phyloP scores from a whole-genome alignment of 2,113 vertebrate genomes.

The Brienomyrus brachyistius region DNA sequence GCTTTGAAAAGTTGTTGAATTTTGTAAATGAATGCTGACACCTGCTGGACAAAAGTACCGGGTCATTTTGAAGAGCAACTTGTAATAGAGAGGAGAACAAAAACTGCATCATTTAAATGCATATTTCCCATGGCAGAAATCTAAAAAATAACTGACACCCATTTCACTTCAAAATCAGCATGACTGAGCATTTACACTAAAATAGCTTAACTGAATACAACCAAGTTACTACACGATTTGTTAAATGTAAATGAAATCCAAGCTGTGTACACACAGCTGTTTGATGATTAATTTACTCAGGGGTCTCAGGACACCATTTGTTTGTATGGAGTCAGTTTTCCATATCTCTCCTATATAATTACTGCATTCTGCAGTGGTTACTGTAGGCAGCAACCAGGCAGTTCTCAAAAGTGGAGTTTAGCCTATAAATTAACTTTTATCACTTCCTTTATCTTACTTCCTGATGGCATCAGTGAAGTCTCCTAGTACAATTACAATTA shows the following conservation, averaged over 20 bases:
- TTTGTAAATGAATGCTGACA: conserved; percentile 35
- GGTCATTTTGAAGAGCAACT: background rate
- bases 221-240: background rate
- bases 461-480: background rate
- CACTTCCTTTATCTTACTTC: background rate
- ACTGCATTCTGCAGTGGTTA: background rate
- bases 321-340: background rate
- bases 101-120: background rate
- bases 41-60: conserved; percentile 34
- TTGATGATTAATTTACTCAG: conserved; percentile 8
- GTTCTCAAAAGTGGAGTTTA: background rate
- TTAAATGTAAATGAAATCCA: background rate
- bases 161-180: background rate
- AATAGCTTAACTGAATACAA: background rate
- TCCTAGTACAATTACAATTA: background rate
- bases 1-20: background rate
- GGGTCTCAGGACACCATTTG: background rate
- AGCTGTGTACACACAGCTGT: background rate
- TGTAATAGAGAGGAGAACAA: background rate
- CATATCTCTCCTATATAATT: conserved; percentile 3
- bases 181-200: background rate
- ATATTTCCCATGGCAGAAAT: background rate
- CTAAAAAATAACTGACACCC: background rate
- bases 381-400: background rate
- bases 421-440: background rate